Evolutionary conservation across 2,797 vertebrate species (phyloP).

Genomic region (Poeciliopsis gracilis): DNA sequence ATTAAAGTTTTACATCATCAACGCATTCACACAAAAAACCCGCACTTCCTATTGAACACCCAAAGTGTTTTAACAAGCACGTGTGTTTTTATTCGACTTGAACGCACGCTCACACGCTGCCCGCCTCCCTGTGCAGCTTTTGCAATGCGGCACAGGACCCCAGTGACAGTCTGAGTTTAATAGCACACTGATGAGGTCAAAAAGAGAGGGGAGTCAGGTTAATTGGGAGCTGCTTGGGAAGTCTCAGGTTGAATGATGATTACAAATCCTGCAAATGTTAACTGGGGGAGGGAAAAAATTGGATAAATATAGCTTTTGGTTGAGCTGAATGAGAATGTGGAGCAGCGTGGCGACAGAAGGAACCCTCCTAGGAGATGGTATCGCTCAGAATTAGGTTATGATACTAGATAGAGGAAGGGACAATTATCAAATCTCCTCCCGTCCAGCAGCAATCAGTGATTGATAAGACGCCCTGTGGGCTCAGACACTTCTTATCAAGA

Average conservation of each 20-base stretch:
- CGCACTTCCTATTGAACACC: too few relatives aligned
- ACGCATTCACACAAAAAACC: neutral
- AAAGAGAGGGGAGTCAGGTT: slow-evolving; percentile 73
- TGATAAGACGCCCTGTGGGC: slow-evolving; percentile 57
- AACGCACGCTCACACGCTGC: slow-evolving; percentile 11
- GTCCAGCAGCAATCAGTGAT: slow-evolving; percentile 40
- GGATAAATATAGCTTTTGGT: slow-evolving; percentile 76
- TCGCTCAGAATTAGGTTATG: slow-evolving; percentile 78
- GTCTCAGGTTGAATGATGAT: slow-evolving; percentile 82
- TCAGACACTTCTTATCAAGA: slow-evolving; percentile 29
- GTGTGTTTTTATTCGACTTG: slow-evolving; percentile 12
- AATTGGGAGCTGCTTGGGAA: slow-evolving; percentile 80
- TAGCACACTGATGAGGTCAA: slow-evolving; percentile 79
- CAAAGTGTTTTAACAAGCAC: neutral
- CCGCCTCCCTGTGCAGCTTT: slow-evolving; percentile 29
- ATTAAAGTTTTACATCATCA: slow-evolving; percentile 18
- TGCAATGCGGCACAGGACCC: slow-evolving; percentile 64
- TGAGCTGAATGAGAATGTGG: slow-evolving; percentile 58
- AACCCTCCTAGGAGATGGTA: slow-evolving; percentile 70
- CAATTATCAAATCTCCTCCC: slow-evolving; percentile 66
- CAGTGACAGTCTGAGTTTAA: slow-evolving; percentile 69
- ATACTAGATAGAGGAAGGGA: slow-evolving; percentile 66
- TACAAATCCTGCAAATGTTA: slow-evolving; percentile 78
- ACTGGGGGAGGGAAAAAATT: slow-evolving; percentile 24
- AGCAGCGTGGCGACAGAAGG: slow-evolving; percentile 60